Conservation (phyloP, 2,888 invertebrate genomes). For the Hydrotaea diabolus region DNA sequence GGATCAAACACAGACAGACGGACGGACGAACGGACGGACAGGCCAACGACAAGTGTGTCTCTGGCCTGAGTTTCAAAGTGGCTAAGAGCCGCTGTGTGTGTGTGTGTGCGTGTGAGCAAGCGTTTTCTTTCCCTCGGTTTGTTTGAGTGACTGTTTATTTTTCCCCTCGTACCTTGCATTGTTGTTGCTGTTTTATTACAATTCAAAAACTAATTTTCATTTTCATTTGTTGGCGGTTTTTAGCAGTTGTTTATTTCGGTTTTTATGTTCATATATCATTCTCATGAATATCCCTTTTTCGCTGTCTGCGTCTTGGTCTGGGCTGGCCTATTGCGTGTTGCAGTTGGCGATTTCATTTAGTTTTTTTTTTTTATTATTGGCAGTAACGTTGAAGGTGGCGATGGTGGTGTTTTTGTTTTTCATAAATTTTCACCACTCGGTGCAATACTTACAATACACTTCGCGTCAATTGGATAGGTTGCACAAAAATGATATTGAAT, state of each 20-base stretch:
- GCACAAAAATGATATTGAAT: too few relatives aligned
- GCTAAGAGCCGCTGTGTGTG: slow-evolving; percentile 33
- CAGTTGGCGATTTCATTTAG: slow-evolving; percentile 65
- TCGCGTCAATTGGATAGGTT: too few relatives aligned
- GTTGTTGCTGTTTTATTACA: slow-evolving; percentile 43
- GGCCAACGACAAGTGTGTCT: slow-evolving; percentile 17
- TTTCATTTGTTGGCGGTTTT: slow-evolving; percentile 41
- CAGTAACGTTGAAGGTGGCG: slow-evolving; percentile 29
- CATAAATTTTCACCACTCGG: slow-evolving; percentile 59
- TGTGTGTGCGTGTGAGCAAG: slow-evolving; percentile 3
- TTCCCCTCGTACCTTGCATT: background rate
- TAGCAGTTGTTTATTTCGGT: slow-evolving; percentile 57
- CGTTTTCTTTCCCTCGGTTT: slow-evolving; percentile 10
- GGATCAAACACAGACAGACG: slow-evolving; percentile 16
- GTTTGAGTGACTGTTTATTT: slow-evolving; percentile 31
- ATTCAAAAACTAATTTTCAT: slow-evolving; percentile 60
- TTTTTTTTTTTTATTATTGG: slow-evolving; percentile 20
- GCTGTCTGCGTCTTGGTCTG: background rate
- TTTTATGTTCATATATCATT: slow-evolving; percentile 36
- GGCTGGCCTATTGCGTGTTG: slow-evolving; percentile 60
- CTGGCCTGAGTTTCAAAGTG: background rate
- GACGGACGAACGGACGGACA: background rate
- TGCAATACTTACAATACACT: slow-evolving; percentile 3
- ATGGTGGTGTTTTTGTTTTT: slow-evolving; percentile 50
- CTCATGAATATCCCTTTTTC: slow-evolving; percentile 18